phyloP scores from a whole-genome alignment of 2,113 vertebrate species.

The Excalfactoria chinensis region DNA sequence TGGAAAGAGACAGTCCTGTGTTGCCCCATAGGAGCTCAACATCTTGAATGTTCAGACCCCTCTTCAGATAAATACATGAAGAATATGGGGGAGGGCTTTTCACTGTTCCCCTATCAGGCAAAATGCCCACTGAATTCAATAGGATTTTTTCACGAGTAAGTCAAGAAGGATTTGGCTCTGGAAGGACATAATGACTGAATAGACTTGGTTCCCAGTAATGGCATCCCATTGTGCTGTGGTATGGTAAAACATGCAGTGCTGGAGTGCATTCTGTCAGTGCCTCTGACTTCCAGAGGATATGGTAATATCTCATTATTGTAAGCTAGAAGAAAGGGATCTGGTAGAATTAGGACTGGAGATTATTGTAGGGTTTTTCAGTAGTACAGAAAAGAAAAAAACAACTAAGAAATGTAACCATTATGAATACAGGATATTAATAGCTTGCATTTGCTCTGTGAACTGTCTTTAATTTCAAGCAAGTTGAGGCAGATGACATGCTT shows the following conservation, averaged over 20 bases:
- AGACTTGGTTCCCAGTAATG: slow-evolving; percentile 55
- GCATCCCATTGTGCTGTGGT: slow-evolving; percentile 47
- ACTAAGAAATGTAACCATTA: slow-evolving; percentile 24
- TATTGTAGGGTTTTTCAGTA: slow-evolving; percentile 45
- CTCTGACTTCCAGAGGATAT: slow-evolving; percentile 47
- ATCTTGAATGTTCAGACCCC: background rate
- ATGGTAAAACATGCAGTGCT: slow-evolving; percentile 52
- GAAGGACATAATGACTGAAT: slow-evolving; percentile 61
- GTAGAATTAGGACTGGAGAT: slow-evolving; percentile 55
- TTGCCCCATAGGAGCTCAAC: background rate
- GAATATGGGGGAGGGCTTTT: background rate
- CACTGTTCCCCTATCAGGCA: slow-evolving; percentile 37
- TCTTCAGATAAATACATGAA: background rate
- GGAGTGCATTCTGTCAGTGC: slow-evolving; percentile 54
- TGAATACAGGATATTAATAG: slow-evolving; percentile 53
- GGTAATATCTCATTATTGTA: slow-evolving; percentile 59
- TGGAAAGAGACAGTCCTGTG: background rate
- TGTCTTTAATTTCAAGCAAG: slow-evolving; percentile 13
- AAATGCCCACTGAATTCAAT: slow-evolving; percentile 63
- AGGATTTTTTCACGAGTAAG: slow-evolving; percentile 54
- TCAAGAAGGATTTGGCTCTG: slow-evolving; percentile 69
- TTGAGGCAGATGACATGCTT: slow-evolving; percentile 23
- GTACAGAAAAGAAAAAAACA: slow-evolving; percentile 14
- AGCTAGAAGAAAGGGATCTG: slow-evolving; percentile 47
- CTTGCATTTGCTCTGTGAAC: slow-evolving; percentile 18